Base-by-base conservation (phyloP, 2,113 vertebrate species). In the Daphoenositta chrysoptera region DNA sequence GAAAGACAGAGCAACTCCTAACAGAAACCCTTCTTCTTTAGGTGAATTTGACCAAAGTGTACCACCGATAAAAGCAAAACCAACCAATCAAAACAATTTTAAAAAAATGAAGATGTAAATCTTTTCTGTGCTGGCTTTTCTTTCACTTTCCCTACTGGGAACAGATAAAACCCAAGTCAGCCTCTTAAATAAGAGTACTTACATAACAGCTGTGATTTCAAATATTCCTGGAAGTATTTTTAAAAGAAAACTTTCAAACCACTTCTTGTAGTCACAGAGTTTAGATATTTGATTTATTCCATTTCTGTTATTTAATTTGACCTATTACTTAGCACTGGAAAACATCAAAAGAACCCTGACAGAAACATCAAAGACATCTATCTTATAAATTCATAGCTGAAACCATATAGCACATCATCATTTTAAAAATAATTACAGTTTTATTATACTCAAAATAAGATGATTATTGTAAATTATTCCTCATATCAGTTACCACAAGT, bases 351-450 rank as follows among this genome's bases (percentile, higher is more conserved):
- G 93, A 93, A 92, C 68, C 50, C 76, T 87, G 86, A 90, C 35
- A 93, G 83, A 94, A 94, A 94, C 85, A 94, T 93, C 88, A 90
- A 94, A 96, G 92, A 75, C 93, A 94, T 68, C 82, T 80, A 89
- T 81, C 75, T 86, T 78, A 70, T 7, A 95, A 87, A 90, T 78
- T 95, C 86, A 88, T 20, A 73, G 86, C 48, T 68, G 64, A 94
- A 88, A 89, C 68, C 56, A 63, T 87, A 94, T 30, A 96, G 68
- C 16, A 83, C 68, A 89, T 90, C 15, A 60, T 81, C 47, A 78
- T 83, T 96, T 94, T 75, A 20, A 45, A 70, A 88, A 94, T 90
- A 95, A 97, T 96, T 93, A 93, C 63, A 83, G 70, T 83, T 93
- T 94, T 93, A 94, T 92, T 96, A 88, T 51, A 90, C 60, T 89